A percentile compares a stretch with the other conserved stretches of the same genome.
Conservation (phyloP, 1,140 invertebrate genomes). For the Calosoma granatense region DNA sequence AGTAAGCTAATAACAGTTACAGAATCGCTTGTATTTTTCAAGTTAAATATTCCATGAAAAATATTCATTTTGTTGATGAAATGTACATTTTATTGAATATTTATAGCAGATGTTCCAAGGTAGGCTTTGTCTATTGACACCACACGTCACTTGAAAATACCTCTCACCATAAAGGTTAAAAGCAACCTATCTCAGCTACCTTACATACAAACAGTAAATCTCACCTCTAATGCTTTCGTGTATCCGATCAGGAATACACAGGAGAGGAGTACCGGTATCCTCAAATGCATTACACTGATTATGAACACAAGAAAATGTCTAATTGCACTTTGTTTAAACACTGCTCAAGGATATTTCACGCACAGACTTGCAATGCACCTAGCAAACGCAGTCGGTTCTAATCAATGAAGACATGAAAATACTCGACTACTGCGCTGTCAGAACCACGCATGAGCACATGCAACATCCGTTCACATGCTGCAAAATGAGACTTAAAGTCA, state of each 20-base stretch:
- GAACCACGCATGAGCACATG: background rate
- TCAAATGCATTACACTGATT: slow-evolving; percentile 27
- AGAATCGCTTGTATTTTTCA: too few relatives aligned
- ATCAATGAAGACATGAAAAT: background rate
- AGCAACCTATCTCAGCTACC: too few relatives aligned
- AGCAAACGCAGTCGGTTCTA: slow-evolving; percentile 1
- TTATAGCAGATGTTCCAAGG: background rate
- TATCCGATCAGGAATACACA: slow-evolving; percentile 24
- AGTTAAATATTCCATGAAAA: too few relatives aligned
- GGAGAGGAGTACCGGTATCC: slow-evolving; percentile 27
- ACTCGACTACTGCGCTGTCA: background rate
- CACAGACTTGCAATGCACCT: background rate
- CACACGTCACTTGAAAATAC: slow-evolving; percentile 4
- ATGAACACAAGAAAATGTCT: background rate
- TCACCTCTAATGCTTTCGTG: background rate
- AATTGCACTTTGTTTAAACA: background rate
- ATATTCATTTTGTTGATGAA: too few relatives aligned
- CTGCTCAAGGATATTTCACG: background rate
- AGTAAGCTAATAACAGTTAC: too few relatives aligned
- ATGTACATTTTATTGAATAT: background rate
- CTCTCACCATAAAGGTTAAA: slow-evolving; percentile 3
- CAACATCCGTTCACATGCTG: background rate
- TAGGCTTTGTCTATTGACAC: too few relatives aligned
- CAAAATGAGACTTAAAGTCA: too few relatives aligned
- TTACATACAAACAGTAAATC: background rate